Evolutionary conservation across 2,888 invertebrate genomes (phyloP).

Genomic region (Tricholauxania praeusta): DNA sequence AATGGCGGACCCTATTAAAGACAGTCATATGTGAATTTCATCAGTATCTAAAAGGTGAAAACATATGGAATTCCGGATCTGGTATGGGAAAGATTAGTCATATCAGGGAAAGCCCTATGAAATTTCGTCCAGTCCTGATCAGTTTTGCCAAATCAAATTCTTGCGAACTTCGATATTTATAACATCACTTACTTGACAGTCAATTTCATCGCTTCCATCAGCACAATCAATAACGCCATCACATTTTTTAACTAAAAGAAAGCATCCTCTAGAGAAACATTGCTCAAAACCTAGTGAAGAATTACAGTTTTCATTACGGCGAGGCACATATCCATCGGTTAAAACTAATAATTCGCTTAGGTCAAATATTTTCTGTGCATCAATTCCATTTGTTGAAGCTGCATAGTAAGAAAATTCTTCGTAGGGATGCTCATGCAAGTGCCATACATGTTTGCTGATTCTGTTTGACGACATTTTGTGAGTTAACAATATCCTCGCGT

Average conservation of each 20-base stretch:
- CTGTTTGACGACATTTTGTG: slow-evolving; percentile 88
- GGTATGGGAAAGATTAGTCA: no score
- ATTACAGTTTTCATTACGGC: slow-evolving; percentile 69
- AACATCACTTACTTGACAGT: slow-evolving; percentile 64
- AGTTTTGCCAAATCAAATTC: no score
- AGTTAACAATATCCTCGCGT: slow-evolving; percentile 70
- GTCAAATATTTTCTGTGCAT: slow-evolving; percentile 90
- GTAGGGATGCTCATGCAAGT: slow-evolving; percentile 69
- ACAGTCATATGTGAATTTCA: no score
- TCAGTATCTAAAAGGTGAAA: no score
- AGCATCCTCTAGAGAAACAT: slow-evolving; percentile 84
- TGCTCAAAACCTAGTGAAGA: slow-evolving; percentile 75
- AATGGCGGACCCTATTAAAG: no score
- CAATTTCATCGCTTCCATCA: slow-evolving; percentile 71
- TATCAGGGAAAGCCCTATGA: no score
- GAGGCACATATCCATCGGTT: slow-evolving; percentile 84
- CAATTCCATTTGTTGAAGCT: slow-evolving; percentile 87
- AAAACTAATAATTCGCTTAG: slow-evolving; percentile 87
- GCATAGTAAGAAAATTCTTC: slow-evolving; percentile 79
- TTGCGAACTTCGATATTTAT: no score
- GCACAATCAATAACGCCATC: slow-evolving; percentile 81
- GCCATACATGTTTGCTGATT: slow-evolving; percentile 82
- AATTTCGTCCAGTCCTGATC: no score
- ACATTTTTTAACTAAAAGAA: slow-evolving; percentile 73
- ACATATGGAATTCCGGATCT: no score